Evolutionary conservation across 1,140 invertebrate genomes (phyloP), one percentile per base, ranked within the genome.

Genomic region (Diachasmimorpha longicaudata): DNA sequence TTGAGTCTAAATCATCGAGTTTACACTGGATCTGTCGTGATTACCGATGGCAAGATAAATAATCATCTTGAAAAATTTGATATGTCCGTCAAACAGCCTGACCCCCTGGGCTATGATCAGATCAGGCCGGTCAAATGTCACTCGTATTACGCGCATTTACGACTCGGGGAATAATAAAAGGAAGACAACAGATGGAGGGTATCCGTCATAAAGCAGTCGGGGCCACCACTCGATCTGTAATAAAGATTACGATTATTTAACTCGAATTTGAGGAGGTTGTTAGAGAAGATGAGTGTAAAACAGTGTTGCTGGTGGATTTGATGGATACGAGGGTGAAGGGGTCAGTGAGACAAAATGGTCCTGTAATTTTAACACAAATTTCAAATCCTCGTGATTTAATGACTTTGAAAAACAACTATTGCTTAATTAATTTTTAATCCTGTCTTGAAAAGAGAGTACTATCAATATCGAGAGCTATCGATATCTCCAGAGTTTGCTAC

Each of bases 231-330:
- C 58, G 58, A 63, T 63, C 19, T 14, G 23, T 25, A 10, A 19
- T 63, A 63, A 63, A 63, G 58, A 63, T 63, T 63, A 63, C 48
- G 48, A 52, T 52, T 52, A 52, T 52, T 52, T 19, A 52, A 52
- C 48, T 52, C 48, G n/a, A 42, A 42, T 6, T 16, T n/a, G 13
- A 19, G 14, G 48, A 16, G 48, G 48, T 19, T 52, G 16, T 16
- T 52, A 52, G 14, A 52, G 16, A 16, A 52, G 16, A 52, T 16
- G 16, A 52, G 16, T 19, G 48, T 16, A 52, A 52, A 52, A 16
- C 16, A 16, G 48, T 6, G 14, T 16, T 52, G 13, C 39, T 42
- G 9, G 9, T 42, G 39, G 39, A 9, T 42, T 42, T 42, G 39
- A 42, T 42, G 39, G 39, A 42, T 42, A 9, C 11, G 9, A 6